Evolutionary conservation across 2,797 vertebrate genomes (phyloP), one percentile per base, ranked within the genome.

Genomic region (Meda fulgida): DNA sequence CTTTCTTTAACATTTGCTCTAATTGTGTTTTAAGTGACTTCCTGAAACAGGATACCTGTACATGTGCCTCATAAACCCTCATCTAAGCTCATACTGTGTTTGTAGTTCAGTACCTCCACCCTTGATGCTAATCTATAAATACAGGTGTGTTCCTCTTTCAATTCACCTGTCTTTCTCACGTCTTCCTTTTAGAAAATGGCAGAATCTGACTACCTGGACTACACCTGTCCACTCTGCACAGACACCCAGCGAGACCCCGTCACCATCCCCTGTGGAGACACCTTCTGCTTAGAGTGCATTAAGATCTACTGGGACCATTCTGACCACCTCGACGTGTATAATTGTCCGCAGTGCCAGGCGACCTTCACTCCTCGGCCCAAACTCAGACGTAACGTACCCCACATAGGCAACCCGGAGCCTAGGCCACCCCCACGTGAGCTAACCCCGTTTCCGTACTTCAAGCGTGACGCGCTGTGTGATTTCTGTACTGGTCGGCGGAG

Each of bases 281-380:
- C 93, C 87, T 97, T 94, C 92, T 97, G 96, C 88, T 91, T 96
- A 88, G 91, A 94, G 73, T 97, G 96, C 88, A 96, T 97, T 85
- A 96, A 95, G 83, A 88, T 92, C 78, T 96, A 96, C 92, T 97
- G 96, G 96, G 96, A 97, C 92, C 95, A 96, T 89, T 92, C 91
- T 1, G 91, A 95, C 84, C 85, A 90, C 77, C 90, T 93, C 2
- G 94, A 95, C 23, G 92, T 93, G 4, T 95, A 96, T 90, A 94
- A 90, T 81, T 97, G 96, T 85, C 96, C 96, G 2, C 93, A 96
- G 84, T 97, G 96, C 87, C 93, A 90, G 0, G 90, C 96, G 6
- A 93, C 91, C 84, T 96, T 97, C 92, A 95, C 94, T 1, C 94
- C 95, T 0, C 92, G 96, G 23, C 96, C 96, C 0, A 90, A 86